These are phyloP conservation scores for Montifringilla adamsi DNA, from an alignment of 2,113 vertebrate species.

Conservation along the genomic window DNA sequence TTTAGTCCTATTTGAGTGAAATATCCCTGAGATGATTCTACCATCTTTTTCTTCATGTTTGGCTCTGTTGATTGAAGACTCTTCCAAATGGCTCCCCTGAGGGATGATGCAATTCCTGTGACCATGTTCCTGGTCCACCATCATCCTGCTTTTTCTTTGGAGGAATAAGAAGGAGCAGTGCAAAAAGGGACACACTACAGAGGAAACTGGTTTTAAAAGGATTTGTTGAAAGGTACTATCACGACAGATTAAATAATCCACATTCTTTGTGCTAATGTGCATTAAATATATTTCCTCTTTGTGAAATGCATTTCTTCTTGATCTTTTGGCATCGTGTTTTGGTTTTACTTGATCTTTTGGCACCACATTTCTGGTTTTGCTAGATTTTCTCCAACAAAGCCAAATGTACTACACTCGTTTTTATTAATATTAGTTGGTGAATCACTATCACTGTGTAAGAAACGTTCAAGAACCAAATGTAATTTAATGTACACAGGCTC, in stretches of 20 bases:
- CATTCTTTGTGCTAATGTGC: not conserved
- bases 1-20: not conserved
- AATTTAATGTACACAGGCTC: not conserved
- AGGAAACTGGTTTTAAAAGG: not conserved
- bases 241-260: not conserved
- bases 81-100: slow-evolving; percentile 31
- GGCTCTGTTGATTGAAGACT: slow-evolving; percentile 14
- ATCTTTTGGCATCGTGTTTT: not conserved
- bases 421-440: not conserved
- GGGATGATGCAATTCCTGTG: slow-evolving; percentile 36
- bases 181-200: not conserved
- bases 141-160: not conserved
- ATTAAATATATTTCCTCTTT: not conserved
- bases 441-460: not conserved
- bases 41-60: slow-evolving; percentile 5
- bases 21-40: slow-evolving; percentile 6
- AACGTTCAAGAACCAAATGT: not conserved
- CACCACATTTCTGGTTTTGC: not conserved
- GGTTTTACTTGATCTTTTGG: not conserved
- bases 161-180: not conserved
- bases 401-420: not conserved
- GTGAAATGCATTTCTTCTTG: not conserved
- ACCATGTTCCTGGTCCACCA: not conserved
- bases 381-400: not conserved
- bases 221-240: not conserved